phyloP scores from a whole-genome alignment of 2,888 invertebrate species.

The Callyntrura sp. region DNA sequence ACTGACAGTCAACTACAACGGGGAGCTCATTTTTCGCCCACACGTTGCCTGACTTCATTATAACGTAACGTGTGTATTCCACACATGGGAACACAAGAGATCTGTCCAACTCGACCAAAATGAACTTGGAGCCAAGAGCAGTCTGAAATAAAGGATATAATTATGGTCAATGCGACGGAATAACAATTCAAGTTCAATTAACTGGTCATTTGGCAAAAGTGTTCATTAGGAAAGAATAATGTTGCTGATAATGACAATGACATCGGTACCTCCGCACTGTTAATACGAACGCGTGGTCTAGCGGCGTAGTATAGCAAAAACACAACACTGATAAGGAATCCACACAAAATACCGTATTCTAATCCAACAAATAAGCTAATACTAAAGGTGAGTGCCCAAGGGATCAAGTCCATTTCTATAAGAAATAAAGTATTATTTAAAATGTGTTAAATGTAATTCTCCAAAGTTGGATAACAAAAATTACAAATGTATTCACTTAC shows the following conservation, averaged over 20 bases:
- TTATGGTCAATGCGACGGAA: too few species aligned
- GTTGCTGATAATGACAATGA: background rate
- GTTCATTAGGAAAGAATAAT: background rate
- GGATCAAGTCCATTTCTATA: slow-evolving; percentile 93
- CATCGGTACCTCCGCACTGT: slow-evolving; percentile 88
- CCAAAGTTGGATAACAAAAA: background rate
- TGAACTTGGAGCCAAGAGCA: slow-evolving; percentile 82
- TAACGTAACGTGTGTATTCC: slow-evolving; percentile 93
- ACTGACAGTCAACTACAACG: slow-evolving; percentile 94
- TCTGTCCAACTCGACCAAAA: slow-evolving; percentile 85
- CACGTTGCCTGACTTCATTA: slow-evolving; percentile 91
- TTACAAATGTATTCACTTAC: slow-evolving; percentile 86
- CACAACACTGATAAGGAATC: slow-evolving; percentile 92
- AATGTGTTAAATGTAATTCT: background rate
- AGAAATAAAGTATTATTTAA: too few species aligned
- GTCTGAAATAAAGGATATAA: slow-evolving; percentile 70
- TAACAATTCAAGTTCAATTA: background rate
- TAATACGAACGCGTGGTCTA: slow-evolving; percentile 90
- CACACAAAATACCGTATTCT: slow-evolving; percentile 94
- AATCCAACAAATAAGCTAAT: slow-evolving; percentile 93
- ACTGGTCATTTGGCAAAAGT: background rate
- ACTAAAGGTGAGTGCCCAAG: slow-evolving; percentile 93
- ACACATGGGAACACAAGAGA: slow-evolving; percentile 96
- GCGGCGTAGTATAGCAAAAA: slow-evolving; percentile 96
- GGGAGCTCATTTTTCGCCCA: slow-evolving; percentile 89